A percentile compares a stretch with the other conserved stretches of the same genome.
These are phyloP conservation scores for Hirtodrosophila histrioides DNA, from an alignment of 2,888 invertebrate species.

Conservation along the genomic window DNA sequence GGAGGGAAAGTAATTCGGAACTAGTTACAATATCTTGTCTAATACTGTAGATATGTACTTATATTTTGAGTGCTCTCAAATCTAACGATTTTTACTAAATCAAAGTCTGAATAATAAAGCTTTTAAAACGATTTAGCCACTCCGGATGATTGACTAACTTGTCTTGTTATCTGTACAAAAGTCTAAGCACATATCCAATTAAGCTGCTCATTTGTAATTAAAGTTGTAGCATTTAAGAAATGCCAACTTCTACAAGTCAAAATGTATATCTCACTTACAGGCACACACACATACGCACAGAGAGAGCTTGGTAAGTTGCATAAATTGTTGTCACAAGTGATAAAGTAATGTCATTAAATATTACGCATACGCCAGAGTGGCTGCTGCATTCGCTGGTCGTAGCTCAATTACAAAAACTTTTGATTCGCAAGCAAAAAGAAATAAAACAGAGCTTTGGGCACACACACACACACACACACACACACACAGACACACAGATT, in stretches of 20 bases:
- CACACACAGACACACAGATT: conserved; percentile 56
- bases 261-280: conserved; percentile 11
- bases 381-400: conserved; percentile 19
- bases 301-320: conserved; percentile 19
- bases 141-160: background rate
- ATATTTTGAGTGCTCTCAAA: too few relatives aligned
- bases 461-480: too few relatives aligned
- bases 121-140: background rate
- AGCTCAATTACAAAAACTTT: conserved; percentile 72
- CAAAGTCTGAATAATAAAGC: too few relatives aligned
- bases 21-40: too few relatives aligned
- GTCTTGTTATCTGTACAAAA: background rate
- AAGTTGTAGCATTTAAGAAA: conserved; percentile 39
- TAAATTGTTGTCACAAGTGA: conserved; percentile 67
- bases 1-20: too few relatives aligned
- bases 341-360: conserved; percentile 73
- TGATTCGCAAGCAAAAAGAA: conserved; percentile 34
- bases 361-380: conserved; percentile 54
- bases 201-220: conserved; percentile 45
- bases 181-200: conserved; percentile 20
- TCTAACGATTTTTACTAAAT: too few relatives aligned
- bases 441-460: conserved; percentile 36
- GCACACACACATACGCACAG: background rate
- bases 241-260: conserved; percentile 21
- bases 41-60: too few relatives aligned